These are phyloP conservation scores for Dufourea novaeangliae DNA, from an alignment of 1,140 invertebrate genomes.

Conservation along the genomic window DNA sequence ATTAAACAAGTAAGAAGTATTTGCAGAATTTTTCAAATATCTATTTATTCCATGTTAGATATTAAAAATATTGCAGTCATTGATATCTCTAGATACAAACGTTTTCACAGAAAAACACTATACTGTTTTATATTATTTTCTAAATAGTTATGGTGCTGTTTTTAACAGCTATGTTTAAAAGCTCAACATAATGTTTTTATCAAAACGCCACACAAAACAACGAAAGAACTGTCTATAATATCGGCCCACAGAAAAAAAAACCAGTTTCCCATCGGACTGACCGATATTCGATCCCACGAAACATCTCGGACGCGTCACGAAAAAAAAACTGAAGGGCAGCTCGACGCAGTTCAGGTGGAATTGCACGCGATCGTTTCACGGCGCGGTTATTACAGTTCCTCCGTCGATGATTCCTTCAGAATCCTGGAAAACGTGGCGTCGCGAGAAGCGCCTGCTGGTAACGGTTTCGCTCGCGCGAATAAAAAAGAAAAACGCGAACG, in stretches of 20 bases:
- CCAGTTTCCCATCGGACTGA: neutral
- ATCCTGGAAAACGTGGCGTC: slow-evolving; percentile 36
- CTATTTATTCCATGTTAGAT: no score
- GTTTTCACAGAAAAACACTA: no score
- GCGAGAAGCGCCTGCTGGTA: neutral
- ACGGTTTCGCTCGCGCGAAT: slow-evolving; percentile 13
- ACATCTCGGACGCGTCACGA: neutral
- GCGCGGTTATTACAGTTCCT: slow-evolving; percentile 17
- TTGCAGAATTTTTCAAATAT: no score
- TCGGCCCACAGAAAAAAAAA: neutral
- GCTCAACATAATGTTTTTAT: no score
- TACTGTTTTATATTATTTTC: no score
- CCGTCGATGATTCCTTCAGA: neutral
- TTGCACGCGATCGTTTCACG: slow-evolving; percentile 43
- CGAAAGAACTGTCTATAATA: no score
- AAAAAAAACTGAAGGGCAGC: neutral
- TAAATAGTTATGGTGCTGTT: no score
- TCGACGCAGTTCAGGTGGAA: neutral
- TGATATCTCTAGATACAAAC: no score
- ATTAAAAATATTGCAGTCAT: no score
- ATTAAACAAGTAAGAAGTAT: no score
- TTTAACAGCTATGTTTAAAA: no score
- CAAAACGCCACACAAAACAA: no score
- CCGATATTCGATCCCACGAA: neutral
- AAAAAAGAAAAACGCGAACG: slow-evolving; percentile 1